These are phyloP conservation scores for Ophion slaviceki DNA, from an alignment of 2,888 invertebrate genomes.

Conservation along the genomic window DNA sequence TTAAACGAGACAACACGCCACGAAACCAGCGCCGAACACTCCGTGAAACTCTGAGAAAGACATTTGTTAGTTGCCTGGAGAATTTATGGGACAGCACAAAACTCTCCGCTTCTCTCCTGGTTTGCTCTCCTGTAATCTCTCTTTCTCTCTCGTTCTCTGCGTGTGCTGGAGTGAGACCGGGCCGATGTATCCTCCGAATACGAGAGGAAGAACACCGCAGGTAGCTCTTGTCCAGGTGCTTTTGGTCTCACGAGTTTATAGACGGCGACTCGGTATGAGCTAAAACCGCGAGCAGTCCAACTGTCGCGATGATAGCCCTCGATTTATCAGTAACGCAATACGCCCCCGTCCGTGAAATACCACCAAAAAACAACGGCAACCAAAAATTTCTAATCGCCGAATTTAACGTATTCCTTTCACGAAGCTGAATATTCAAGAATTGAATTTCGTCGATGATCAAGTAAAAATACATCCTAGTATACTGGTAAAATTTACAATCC, in stretches of 20 bases:
- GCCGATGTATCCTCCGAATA: constrained; percentile 57
- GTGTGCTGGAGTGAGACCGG: constrained; percentile 35
- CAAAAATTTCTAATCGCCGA: background rate
- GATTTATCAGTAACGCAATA: constrained; percentile 48
- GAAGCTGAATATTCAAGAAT: too few species aligned
- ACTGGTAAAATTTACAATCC: too few species aligned
- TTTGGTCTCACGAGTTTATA: constrained; percentile 57
- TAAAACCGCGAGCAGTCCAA: constrained; percentile 42
- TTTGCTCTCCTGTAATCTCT: constrained; percentile 20
- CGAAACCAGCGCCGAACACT: constrained; percentile 52
- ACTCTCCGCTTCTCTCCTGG: constrained; percentile 68
- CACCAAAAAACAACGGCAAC: background rate
- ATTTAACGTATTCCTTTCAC: too few species aligned
- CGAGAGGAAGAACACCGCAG: constrained; percentile 63
- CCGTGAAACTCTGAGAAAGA: constrained; percentile 67
- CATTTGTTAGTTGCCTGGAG: constrained; percentile 70
- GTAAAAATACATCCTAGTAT: too few species aligned
- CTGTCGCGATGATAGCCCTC: constrained; percentile 56
- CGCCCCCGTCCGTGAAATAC: background rate
- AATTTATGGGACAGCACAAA: constrained; percentile 73
- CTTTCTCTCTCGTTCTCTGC: constrained; percentile 2
- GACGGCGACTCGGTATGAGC: constrained; percentile 25
- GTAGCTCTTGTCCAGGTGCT: constrained; percentile 73
- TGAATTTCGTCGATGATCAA: too few species aligned
- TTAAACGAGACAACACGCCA: constrained; percentile 60